phyloP scores from a whole-genome alignment of 2,113 vertebrate species.

The Pseudorectes ferrugineus region DNA sequence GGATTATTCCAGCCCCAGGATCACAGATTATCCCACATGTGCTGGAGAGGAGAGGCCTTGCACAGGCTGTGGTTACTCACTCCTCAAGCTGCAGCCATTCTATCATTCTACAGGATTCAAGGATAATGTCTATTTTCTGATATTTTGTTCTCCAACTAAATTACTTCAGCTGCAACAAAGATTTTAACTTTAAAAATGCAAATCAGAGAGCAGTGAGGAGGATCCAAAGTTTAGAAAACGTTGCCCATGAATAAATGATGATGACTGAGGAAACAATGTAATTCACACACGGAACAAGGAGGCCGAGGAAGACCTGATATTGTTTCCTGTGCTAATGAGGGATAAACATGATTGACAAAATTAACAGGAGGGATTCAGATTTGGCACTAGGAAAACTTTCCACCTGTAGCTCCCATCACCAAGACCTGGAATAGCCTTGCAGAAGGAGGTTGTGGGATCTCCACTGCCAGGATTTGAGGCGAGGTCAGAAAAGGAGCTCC shows the following conservation, averaged over 20 bases:
- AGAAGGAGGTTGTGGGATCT: neutral
- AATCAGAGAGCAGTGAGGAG: neutral
- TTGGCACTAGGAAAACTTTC: neutral
- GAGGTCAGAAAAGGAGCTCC: slow-evolving; percentile 17
- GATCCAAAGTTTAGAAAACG: neutral
- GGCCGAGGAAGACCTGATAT: neutral
- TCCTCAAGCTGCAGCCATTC: neutral
- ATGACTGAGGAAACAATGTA: neutral
- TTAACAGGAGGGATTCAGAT: neutral
- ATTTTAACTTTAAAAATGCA: neutral
- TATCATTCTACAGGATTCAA: neutral
- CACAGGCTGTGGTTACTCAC: neutral
- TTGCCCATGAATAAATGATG: neutral
- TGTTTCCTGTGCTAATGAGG: neutral
- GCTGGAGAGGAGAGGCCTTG: neutral
- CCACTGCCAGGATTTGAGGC: neutral
- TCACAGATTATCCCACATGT: neutral
- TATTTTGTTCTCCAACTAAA: neutral
- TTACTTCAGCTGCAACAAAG: neutral
- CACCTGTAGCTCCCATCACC: neutral
- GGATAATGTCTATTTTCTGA: neutral
- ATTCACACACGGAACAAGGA: neutral
- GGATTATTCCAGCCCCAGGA: neutral
- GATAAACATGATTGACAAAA: neutral
- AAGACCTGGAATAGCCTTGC: neutral